Base-by-base conservation (phyloP, 2,797 vertebrate species). In the Pantherophis alleghaniensis region DNA sequence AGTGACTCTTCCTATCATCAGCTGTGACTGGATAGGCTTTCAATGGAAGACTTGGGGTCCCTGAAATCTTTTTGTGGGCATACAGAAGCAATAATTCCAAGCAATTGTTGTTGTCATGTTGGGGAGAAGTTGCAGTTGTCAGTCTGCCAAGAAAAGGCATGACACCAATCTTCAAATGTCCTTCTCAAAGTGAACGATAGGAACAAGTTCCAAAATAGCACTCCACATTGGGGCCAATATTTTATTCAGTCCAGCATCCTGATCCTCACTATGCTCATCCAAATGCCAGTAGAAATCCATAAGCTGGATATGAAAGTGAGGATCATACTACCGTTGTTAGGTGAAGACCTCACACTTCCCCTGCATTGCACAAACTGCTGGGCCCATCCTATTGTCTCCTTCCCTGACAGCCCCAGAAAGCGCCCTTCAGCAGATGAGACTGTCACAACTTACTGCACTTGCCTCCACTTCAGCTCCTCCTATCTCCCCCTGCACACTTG, bases 11-110 rank as follows among this genome's bases (percentile, higher is more conserved):
- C 18, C 24, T 60, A 59, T 53, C 22, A 74, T 14, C 51, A 91
- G 28, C 91, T 92, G 47, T 56, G 0, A 0, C 57, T 87, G n/a
- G 28, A 51, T 11, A 37, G 63, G 10, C 24, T 4, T 0, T 32
- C 0, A 0, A 37, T 0, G 11, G 11, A 12, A 1, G 0, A 0
- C 20, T 0, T 0, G 13, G 13, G 61, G 7, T 89, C 86, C 86
- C 63, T 88, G 20, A 42, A 69, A 20, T 20, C 28, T n/a, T 32
- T 32, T 53, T 32, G 57, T 32, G 59, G 59, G 37, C 88, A 56
- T 55, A 55, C 20, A 28, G 22, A 28, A 86, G 42, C 18, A 32
- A 87, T 47, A 14, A 57, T 1, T 69, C 26, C 14, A 10, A 37
- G 18, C 28, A 53, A 53, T 28, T 59, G 10, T 66, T 66, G 20